Evolutionary conservation across 2,888 invertebrate genomes (phyloP).

Genomic region (Eledone cirrhosa): DNA sequence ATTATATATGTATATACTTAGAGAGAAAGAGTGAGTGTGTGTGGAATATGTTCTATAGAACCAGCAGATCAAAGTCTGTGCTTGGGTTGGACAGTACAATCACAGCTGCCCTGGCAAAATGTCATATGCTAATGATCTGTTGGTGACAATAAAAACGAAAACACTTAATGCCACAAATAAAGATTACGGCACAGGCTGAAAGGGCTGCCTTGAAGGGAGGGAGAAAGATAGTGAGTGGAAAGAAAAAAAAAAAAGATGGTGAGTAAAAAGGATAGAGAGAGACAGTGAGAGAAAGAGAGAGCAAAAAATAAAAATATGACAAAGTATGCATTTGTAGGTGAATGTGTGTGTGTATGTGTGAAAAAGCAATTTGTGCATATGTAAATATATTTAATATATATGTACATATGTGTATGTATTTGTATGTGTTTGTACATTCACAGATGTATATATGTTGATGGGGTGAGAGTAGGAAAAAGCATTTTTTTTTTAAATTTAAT

Average conservation of each 20-base stretch:
- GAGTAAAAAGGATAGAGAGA: slow-evolving; percentile 29
- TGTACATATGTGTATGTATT: background rate
- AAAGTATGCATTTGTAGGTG: no score
- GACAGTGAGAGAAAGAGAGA: slow-evolving; percentile 25
- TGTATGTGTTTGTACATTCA: background rate
- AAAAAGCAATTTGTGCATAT: background rate
- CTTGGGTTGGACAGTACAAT: background rate
- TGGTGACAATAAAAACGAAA: background rate
- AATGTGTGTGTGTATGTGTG: background rate
- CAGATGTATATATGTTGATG: no score
- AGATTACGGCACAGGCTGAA: slow-evolving; percentile 17
- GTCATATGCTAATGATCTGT: slow-evolving; percentile 8
- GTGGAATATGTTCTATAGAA: background rate
- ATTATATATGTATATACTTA: background rate
- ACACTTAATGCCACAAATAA: background rate
- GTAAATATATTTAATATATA: background rate
- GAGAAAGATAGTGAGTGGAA: slow-evolving; percentile 22
- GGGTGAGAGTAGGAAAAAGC: background rate
- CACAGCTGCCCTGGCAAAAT: background rate
- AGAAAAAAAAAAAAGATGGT: slow-evolving; percentile 18
- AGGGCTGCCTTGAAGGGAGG: slow-evolving; percentile 25
- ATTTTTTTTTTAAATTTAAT: background rate
- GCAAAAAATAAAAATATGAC: slow-evolving; percentile 17
- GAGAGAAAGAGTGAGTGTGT: background rate
- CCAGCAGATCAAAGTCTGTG: background rate